Conservation (phyloP, 2,113 vertebrate species). For the Pelusios castaneus region DNA sequence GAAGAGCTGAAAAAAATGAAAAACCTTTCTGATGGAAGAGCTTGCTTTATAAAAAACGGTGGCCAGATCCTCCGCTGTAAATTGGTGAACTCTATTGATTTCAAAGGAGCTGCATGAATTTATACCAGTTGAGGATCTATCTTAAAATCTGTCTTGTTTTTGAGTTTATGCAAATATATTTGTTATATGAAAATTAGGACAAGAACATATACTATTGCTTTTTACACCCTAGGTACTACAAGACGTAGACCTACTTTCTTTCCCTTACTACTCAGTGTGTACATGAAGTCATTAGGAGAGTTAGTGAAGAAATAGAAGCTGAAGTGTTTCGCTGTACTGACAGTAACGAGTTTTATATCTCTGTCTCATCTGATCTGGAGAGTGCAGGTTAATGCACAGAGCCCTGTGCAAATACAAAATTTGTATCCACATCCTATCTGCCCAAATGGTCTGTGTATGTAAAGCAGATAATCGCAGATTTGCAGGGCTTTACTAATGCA, state of each 20-base stretch:
- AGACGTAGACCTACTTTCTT: not conserved
- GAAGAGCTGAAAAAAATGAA: not conserved
- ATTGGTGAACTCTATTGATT: not conserved
- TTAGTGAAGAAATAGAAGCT: not conserved
- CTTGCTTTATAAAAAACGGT: not conserved
- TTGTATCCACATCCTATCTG: too few species aligned
- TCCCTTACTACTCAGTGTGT: not conserved
- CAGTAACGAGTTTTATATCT: not conserved
- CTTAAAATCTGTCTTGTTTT: not conserved
- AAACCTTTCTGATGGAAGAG: not conserved
- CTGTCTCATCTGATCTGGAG: not conserved
- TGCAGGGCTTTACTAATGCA: too few species aligned
- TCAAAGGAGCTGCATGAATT: not conserved
- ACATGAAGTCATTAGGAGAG: not conserved
- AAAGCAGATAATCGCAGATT: too few species aligned
- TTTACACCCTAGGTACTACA: not conserved
- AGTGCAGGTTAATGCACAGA: too few species aligned
- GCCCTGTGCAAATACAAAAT: too few species aligned
- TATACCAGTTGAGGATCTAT: not conserved
- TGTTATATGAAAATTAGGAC: not conserved
- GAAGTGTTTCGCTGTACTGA: not conserved
- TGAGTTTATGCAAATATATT: not conserved
- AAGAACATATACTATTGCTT: not conserved
- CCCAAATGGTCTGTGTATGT: too few species aligned
- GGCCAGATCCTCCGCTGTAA: not conserved